phyloP scores from a whole-genome alignment of 2,113 vertebrate species.

The Lepisosteus oculatus region DNA sequence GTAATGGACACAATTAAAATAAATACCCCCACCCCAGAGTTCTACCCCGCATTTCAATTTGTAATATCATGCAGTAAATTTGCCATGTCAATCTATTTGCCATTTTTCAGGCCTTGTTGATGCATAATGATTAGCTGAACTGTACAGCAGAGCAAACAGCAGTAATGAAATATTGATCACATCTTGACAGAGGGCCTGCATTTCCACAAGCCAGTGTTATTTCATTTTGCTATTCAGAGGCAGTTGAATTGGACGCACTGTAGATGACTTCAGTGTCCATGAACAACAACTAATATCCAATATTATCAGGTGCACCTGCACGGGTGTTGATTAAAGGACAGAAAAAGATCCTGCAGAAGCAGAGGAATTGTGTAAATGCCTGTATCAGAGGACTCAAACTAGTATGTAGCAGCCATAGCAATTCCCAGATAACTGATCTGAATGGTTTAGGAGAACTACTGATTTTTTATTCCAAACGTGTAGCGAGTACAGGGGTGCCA shows the following conservation, averaged over 20 bases:
- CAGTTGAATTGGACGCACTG: neutral
- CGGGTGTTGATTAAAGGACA: too few species aligned
- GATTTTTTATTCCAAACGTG: too few species aligned
- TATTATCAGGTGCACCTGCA: too few species aligned
- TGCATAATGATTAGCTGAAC: neutral
- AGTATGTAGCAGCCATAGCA: too few species aligned
- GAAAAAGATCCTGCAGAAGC: too few species aligned
- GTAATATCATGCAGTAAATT: neutral
- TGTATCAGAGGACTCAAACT: too few species aligned
- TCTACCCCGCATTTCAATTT: neutral
- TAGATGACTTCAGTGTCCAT: neutral
- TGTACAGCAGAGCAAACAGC: neutral
- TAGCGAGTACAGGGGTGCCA: too few species aligned
- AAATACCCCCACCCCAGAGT: neutral
- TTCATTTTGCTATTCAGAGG: neutral
- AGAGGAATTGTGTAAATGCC: too few species aligned
- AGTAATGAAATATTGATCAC: slow-evolving; percentile 17
- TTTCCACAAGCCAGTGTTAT: neutral
- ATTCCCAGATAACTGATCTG: too few species aligned
- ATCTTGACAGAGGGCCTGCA: neutral
- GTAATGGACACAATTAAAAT: neutral
- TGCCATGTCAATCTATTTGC: neutral
- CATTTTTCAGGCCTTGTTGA: neutral
- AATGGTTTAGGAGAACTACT: too few species aligned
- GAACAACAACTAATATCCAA: neutral